These are phyloP conservation scores for Yponomeuta evonymella DNA, from an alignment of 2,888 invertebrate genomes.

Conservation along the genomic window DNA sequence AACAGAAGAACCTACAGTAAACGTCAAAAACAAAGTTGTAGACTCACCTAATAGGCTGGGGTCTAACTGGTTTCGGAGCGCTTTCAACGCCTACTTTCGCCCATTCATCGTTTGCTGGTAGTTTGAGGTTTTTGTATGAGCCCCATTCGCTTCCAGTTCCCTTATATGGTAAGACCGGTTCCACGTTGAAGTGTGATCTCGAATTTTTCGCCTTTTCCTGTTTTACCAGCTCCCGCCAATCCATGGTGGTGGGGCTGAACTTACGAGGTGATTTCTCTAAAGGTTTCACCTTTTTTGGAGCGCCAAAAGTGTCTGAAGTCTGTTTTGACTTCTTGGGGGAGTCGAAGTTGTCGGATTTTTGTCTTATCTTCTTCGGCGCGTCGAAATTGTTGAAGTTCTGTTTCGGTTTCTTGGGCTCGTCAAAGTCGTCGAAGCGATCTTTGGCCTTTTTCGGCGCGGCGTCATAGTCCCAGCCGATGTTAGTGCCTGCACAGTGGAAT, in stretches of 20 bases:
- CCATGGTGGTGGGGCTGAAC: not conserved
- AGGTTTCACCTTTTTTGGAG: not conserved
- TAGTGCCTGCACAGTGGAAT: not conserved
- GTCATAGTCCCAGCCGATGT: not conserved
- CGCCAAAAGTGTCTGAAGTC: not conserved
- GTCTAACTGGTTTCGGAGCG: not conserved
- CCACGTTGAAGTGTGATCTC: not conserved
- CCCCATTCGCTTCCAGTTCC: not conserved
- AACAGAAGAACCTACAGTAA: too few species aligned
- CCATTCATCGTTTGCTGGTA: not conserved
- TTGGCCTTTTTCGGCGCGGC: not conserved
- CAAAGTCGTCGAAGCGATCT: not conserved
- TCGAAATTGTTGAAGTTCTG: not conserved
- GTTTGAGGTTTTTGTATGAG: not conserved
- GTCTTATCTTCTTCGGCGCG: not conserved
- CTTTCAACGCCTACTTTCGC: not conserved
- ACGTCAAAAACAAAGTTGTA: too few species aligned
- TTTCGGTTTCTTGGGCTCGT: not conserved
- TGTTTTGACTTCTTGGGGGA: not conserved
- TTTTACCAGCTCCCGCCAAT: not conserved
- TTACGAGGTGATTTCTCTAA: not conserved
- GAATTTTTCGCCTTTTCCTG: not conserved
- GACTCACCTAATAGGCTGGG: not conserved
- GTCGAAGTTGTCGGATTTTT: not conserved
- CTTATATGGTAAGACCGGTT: not conserved